phyloP scores from a whole-genome alignment of 2,888 invertebrate genomes.

The Chelonus formosanus region DNA sequence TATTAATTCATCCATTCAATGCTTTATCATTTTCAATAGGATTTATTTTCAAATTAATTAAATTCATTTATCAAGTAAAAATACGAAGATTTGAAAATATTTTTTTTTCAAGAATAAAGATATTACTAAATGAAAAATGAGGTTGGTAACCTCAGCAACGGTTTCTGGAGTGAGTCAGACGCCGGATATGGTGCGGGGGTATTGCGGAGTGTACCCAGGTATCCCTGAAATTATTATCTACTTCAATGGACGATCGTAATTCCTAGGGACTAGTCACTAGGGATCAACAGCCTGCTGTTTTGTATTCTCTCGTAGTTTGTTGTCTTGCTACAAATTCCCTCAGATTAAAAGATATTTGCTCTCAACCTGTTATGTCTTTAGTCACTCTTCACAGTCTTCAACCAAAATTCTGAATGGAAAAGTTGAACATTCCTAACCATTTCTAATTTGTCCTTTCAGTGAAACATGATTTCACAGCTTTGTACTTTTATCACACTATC shows the following conservation, averaged over 20 bases:
- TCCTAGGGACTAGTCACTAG: slow-evolving; percentile 5
- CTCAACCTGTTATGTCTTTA: too few relatives aligned
- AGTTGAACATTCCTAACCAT: too few relatives aligned
- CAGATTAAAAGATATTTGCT: slow-evolving; percentile 1
- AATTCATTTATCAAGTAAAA: too few relatives aligned
- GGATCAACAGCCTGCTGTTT: slow-evolving; percentile 15
- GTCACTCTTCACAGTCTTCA: too few relatives aligned
- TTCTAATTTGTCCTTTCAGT: too few relatives aligned
- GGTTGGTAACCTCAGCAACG: slow-evolving; percentile 26
- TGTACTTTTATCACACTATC: too few relatives aligned
- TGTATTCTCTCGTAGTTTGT: slow-evolving; percentile 2
- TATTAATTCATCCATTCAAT: too few relatives aligned
- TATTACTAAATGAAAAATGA: slow-evolving; percentile 11
- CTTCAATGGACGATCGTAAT: slow-evolving; percentile 6
- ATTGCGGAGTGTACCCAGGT: slow-evolving; percentile 20
- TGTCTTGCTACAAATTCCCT: slow-evolving; percentile 11
- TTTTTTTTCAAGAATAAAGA: not conserved
- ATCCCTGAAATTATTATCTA: slow-evolving; percentile 12
- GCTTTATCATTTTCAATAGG: too few relatives aligned
- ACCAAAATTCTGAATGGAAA: too few relatives aligned
- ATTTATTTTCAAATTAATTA: too few relatives aligned
- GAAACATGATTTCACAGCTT: too few relatives aligned
- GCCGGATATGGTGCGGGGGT: slow-evolving; percentile 14
- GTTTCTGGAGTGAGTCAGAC: slow-evolving; percentile 25
- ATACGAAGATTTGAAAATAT: not conserved